Evolutionary conservation across 2,113 vertebrate species (phyloP), one percentile per base, ranked within the genome.

Genomic region (Nerophis lumbriciformis): DNA sequence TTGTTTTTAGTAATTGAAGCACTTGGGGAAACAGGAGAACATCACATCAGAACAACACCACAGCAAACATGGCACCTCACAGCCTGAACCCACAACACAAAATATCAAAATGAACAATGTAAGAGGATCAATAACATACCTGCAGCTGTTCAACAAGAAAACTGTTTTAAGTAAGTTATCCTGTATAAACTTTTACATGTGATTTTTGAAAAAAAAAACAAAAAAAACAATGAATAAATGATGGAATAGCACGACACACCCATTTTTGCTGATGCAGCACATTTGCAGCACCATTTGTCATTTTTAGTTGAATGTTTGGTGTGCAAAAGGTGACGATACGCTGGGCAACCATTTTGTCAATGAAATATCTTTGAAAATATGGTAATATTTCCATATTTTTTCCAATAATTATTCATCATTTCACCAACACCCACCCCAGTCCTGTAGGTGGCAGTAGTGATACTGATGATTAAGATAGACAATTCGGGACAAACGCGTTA

Each of bases 61-160:
- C 72, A 0, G 62, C 61, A 77, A 73, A 62, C 54, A 54, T 58
- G 73, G 72, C 63, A 79, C 71, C 71, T 77, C 75, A 82, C 76
- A 16, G 69, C 65, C 69, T 73, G 66, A 67, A 66, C 59, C 61
- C 69, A 82, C 61, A 61, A 53, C 54, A 83, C 68, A 65, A 73
- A 77, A 63, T 10, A 10, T 15, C 38, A 60, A 52, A 12, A 63
- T 19, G 13, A 5, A 48, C 44, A 72, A 19, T 19, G 19, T 19
- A 19, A 19, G 19, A 19, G 19, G 19, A 19, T 19, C 19, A 19
- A 19, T 19, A 19, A 19, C 19, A 19, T 85, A 82, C 82, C 69
- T 44, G 69, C 59, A 10, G 79, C 59, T 54, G 55, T 44, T 61
- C 19, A 19, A 19, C 19, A 19, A 19, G 19, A 19, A 12, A 83